Evolutionary conservation across 2,888 invertebrate genomes (phyloP).

Genomic region (Chaetogeoica ovagalla): DNA sequence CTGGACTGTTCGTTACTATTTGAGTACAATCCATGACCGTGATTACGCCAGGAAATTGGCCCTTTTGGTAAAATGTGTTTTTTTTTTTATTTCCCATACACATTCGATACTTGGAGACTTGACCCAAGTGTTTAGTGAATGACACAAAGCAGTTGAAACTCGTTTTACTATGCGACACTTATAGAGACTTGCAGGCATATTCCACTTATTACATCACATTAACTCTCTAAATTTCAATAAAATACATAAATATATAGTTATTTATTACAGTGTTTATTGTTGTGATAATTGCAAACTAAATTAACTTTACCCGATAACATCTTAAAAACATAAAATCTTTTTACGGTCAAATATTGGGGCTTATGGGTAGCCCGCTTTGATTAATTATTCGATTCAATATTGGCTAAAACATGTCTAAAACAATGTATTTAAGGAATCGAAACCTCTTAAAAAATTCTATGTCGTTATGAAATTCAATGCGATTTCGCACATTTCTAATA

Average conservation of each 20-base stretch:
- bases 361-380: neutral
- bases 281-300: neutral
- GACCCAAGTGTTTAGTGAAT: neutral
- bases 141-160: constrained; percentile 1
- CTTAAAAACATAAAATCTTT: neutral
- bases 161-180: neutral
- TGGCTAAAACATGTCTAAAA: constrained; percentile 1
- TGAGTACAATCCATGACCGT: constrained; percentile 57
- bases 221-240: neutral
- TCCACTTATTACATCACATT: constrained; percentile 11
- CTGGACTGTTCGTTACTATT: constrained; percentile 56
- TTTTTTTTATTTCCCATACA: constrained; percentile 1
- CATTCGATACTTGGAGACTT: neutral
- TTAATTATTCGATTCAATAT: neutral
- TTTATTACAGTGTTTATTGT: neutral
- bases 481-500: constrained; percentile 7
- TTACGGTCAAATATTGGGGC: neutral
- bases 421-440: neutral
- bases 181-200: neutral
- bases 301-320: neutral
- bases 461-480: neutral
- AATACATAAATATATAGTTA: no score
- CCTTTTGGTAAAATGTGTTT: constrained; percentile 56
- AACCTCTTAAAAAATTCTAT: neutral
- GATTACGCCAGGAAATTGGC: constrained; percentile 56